Evolutionary conservation across 2,797 vertebrate genomes (phyloP), one percentile per base, ranked within the genome.

Genomic region (Halcyon badia): DNA sequence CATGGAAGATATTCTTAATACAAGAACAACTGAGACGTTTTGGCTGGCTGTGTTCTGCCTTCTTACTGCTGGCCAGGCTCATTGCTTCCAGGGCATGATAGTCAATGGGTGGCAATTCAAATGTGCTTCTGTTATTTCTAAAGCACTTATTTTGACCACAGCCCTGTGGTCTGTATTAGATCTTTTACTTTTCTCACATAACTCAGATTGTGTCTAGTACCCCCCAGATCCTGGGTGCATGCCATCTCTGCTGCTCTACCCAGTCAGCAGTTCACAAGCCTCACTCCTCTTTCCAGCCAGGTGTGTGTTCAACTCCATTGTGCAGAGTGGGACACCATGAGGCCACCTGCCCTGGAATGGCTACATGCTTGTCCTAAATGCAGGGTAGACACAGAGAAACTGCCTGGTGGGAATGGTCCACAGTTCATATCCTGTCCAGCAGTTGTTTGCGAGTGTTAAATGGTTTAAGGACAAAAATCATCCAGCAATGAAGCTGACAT

Each of bases 221-320:
- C 77, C 22, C 14, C 22, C 28, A 49, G 28, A 13, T n/a, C 37
- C 39, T 17, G 22, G 14, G 52, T n/a, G 22, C 7, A 1, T 46
- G 49, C 13, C 18, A 18, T 35, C 39, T 14, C 14, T 57, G 44
- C 28, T 44, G 52, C 11, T 68, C 37, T 60, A 0, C 2, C 1
- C 1, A 5, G 10, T 24, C 30, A 60, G 31, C 2, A 0, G 7
- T 28, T 71, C 49, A 68, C 26, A 39, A 64, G 14, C 9, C 26
- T 41, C 0, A 2, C 30, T 82, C 49, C 49, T 51, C 51, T 70
- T 56, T 75, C 35, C 41, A 68, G 18, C 4, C 54, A 65, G 26
- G 5, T 14, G 5, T 71, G 24, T 3, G 2, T 37, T 76, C 41
- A 66, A 5, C 28, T 62, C 35, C 2, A 0, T 25, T 2, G 0